Evolutionary conservation across 2,113 vertebrate species (phyloP).

Genomic region (Coryphaenoides rupestris): DNA sequence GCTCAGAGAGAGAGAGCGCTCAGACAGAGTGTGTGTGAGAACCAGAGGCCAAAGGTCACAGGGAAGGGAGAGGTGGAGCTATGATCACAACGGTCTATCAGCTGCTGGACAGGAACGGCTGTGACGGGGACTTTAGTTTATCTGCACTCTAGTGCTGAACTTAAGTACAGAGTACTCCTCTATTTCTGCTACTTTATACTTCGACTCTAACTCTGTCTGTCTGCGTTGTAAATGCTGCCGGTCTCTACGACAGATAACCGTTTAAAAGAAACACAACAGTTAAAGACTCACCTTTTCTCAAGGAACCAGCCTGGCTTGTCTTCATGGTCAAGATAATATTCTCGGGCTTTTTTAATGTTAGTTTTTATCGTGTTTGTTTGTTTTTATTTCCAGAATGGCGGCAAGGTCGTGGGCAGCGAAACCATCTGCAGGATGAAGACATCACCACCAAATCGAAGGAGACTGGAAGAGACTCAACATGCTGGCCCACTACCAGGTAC

Average conservation of each 20-base stretch:
- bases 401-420: conserved; percentile 88
- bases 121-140: too few species aligned
- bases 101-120: too few species aligned
- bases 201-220: not conserved
- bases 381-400: conserved; percentile 84
- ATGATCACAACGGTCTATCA: too few species aligned
- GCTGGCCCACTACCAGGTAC: conserved; percentile 74
- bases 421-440: conserved; percentile 94
- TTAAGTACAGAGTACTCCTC: too few species aligned
- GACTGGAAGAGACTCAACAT: conserved; percentile 98
- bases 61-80: not conserved
- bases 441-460: conserved; percentile 95
- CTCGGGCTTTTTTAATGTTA: not conserved
- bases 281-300: not conserved
- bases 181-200: too few species aligned
- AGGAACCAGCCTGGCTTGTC: not conserved
- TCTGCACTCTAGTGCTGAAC: too few species aligned
- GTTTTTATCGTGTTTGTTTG: not conserved
- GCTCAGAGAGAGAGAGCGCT: too few species aligned
- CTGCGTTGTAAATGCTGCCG: conserved; percentile 5
- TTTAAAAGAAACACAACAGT: too few species aligned
- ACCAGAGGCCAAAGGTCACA: too few species aligned
- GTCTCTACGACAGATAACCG: not conserved
- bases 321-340: not conserved
- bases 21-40: too few species aligned